A percentile compares a stretch with the other conserved stretches of the same genome.
These are phyloP conservation scores for Tragelaphus imberbis DNA, from an alignment of 2,113 vertebrate genomes.

Conservation along the genomic window DNA sequence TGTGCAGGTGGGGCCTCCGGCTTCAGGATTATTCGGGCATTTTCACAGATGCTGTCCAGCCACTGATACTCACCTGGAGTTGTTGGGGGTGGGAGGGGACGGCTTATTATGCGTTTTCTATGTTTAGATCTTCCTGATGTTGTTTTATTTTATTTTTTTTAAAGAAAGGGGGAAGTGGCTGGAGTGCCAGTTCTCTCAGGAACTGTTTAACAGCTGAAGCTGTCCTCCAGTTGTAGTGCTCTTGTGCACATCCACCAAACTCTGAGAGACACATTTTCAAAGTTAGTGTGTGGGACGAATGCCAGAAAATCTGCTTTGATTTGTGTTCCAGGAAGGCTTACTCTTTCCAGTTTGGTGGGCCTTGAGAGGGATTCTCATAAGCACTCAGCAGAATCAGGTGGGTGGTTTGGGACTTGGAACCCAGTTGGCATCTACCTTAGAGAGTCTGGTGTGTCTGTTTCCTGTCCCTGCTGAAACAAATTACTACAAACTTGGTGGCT, in stretches of 20 bases:
- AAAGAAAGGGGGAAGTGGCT: not conserved
- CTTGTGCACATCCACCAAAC: not conserved
- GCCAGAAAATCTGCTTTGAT: slow-evolving; percentile 14
- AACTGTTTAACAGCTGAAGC: not conserved
- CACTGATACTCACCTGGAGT: not conserved
- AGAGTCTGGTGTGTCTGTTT: not conserved
- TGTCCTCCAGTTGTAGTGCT: not conserved
- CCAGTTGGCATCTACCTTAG: not conserved
- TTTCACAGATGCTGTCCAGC: not conserved
- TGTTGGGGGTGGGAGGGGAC: not conserved
- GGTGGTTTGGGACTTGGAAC: not conserved
- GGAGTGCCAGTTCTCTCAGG: not conserved
- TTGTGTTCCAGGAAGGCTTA: not conserved
- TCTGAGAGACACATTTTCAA: slow-evolving; percentile 19
- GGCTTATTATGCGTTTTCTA: slow-evolving; percentile 38
- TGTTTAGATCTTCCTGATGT: slow-evolving; percentile 43
- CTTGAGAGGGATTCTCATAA: not conserved
- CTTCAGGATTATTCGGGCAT: not conserved
- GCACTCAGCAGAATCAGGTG: slow-evolving; percentile 1
- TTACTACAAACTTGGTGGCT: not conserved
- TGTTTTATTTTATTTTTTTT: slow-evolving; percentile 20
- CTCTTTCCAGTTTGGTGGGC: not conserved
- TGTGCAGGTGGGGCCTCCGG: not conserved
- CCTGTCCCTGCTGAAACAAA: not conserved
- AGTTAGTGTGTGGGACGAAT: not conserved